Conservation (phyloP, 2,888 invertebrate species). For the Trachelus stipa region DNA sequence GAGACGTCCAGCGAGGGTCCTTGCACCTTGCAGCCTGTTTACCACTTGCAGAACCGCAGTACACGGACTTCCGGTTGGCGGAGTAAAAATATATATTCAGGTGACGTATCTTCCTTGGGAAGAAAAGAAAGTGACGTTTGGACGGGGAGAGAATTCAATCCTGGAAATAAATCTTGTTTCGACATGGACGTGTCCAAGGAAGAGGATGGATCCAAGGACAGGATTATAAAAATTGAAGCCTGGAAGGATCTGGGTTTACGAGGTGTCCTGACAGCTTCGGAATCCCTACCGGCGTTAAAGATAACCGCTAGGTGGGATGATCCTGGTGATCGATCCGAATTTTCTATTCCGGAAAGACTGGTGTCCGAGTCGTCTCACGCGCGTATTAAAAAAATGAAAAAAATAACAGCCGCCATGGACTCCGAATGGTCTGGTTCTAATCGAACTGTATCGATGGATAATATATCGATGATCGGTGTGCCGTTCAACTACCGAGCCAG, state of each 20-base stretch:
- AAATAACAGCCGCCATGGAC: slow-evolving; percentile 34
- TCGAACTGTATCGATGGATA: not conserved
- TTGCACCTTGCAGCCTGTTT: not conserved
- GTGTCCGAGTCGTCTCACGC: slow-evolving; percentile 38
- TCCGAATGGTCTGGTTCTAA: slow-evolving; percentile 26
- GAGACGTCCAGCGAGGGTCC: slow-evolving; percentile 50
- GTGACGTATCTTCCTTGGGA: not conserved
- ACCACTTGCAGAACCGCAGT: not conserved
- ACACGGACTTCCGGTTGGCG: not conserved
- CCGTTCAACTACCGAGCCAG: slow-evolving; percentile 4
- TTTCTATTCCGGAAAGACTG: not conserved
- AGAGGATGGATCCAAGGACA: not conserved
- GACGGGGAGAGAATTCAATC: not conserved
- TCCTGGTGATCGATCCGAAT: not conserved
- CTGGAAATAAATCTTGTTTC: not conserved
- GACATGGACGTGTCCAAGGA: not conserved
- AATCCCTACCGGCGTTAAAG: slow-evolving; percentile 37
- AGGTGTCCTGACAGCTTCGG: slow-evolving; percentile 22
- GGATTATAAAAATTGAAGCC: not conserved
- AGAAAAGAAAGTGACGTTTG: not conserved
- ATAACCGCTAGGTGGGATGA: not conserved
- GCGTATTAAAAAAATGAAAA: slow-evolving; percentile 35
- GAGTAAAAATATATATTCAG: not conserved
- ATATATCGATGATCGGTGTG: not conserved
- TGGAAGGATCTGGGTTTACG: slow-evolving; percentile 7